phyloP scores from a whole-genome alignment of 2,113 vertebrate genomes.

The Pangasianodon hypophthalmus region DNA sequence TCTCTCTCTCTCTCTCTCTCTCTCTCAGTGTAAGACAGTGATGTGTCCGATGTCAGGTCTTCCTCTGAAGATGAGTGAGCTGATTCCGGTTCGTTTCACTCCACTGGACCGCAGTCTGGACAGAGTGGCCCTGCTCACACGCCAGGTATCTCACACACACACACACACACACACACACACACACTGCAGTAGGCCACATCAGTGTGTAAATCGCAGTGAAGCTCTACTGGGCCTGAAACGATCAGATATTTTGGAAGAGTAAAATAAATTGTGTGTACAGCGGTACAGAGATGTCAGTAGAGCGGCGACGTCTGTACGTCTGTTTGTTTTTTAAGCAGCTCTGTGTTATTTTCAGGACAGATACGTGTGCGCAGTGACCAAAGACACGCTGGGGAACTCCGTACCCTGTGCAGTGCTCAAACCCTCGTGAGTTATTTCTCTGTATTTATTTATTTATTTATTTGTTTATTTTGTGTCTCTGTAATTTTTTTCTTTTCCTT shows the following conservation, averaged over 20 bases:
- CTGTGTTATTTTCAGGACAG: constrained; percentile 70
- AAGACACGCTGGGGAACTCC: constrained; percentile 85
- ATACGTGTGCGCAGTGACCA: constrained; percentile 87
- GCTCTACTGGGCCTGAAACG: not conserved
- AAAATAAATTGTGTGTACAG: not conserved
- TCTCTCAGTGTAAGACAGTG: constrained; percentile 77
- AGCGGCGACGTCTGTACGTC: not conserved
- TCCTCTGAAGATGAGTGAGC: constrained; percentile 84
- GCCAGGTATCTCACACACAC: constrained; percentile 64
- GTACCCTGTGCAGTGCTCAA: constrained; percentile 84
- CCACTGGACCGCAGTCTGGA: constrained; percentile 78
- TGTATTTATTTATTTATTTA: not conserved
- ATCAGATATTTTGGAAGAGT: not conserved
- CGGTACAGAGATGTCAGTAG: too few species aligned
- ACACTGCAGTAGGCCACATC: not conserved
- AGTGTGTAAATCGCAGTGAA: not conserved
- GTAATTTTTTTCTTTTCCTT: not conserved
- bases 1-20: not conserved
- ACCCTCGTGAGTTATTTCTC: constrained; percentile 78
- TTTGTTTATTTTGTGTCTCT: not conserved
- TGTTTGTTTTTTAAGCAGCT: not conserved
- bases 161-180: not conserved
- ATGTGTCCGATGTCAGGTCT: constrained; percentile 87
- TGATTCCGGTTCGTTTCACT: constrained; percentile 80
- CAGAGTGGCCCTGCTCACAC: constrained; percentile 82